phyloP scores from a whole-genome alignment of 2,113 vertebrate species.

The Budorcas taxicolor region DNA sequence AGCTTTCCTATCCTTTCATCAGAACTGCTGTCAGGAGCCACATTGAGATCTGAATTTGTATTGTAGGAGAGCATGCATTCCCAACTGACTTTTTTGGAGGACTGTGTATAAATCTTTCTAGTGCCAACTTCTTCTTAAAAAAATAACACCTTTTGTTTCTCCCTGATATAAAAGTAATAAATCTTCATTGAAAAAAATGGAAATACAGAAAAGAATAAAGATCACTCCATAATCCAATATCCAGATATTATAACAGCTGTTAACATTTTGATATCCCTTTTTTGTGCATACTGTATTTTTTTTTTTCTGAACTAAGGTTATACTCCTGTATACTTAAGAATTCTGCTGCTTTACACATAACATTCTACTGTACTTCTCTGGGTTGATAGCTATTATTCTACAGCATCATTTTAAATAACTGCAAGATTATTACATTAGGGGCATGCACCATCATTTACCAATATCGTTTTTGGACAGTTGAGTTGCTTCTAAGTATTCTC shows the following conservation, averaged over 20 bases:
- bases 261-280: slow-evolving; percentile 4
- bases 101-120: slow-evolving; percentile 14
- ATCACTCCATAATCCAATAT: not conserved
- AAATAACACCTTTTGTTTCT: slow-evolving; percentile 45
- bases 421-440: not conserved
- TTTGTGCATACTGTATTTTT: not conserved
- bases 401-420: not conserved
- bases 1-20: not conserved
- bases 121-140: not conserved
- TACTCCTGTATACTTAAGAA: not conserved
- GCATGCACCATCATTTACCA: not conserved
- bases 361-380: not conserved
- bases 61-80: not conserved
- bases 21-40: not conserved
- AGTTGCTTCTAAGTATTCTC: slow-evolving; percentile 18
- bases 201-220: slow-evolving; percentile 30
- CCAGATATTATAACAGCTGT: not conserved
- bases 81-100: not conserved
- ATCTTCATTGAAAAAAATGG: slow-evolving; percentile 12
- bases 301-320: slow-evolving; percentile 7
- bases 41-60: not conserved
- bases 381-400: not conserved
- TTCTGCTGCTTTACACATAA: not conserved
- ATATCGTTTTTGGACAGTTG: not conserved
- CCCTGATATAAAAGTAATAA: slow-evolving; percentile 34